A percentile compares a stretch with the other conserved stretches of the same genome.
These are phyloP conservation scores for Sinonovacula constricta DNA, from an alignment of 1,140 invertebrate genomes.

Conservation along the genomic window DNA sequence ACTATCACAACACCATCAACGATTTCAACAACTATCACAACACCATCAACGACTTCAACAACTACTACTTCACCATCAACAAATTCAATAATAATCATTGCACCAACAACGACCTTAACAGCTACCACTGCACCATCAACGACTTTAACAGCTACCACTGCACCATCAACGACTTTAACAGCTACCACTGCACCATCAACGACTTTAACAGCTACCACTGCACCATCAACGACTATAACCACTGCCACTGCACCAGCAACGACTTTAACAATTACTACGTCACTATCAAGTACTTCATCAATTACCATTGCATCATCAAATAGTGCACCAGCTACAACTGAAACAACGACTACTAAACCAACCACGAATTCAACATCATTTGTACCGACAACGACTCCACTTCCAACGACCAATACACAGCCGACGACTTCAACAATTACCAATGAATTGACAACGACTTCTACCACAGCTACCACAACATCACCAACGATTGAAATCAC, in stretches of 20 bases:
- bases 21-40: background rate
- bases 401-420: background rate
- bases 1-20: background rate
- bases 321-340: no score
- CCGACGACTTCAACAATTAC: background rate
- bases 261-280: background rate
- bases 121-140: background rate
- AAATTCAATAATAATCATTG: background rate
- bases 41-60: background rate
- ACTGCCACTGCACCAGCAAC: background rate
- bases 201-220: no score
- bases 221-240: background rate
- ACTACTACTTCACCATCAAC: background rate
- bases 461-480: conserved; percentile 1
- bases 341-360: no score
- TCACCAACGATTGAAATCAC: background rate
- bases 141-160: background rate
- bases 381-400: no score
- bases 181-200: background rate
- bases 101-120: background rate
- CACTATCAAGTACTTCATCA: background rate
- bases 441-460: no score
- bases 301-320: background rate
- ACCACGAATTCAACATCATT: no score
- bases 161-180: background rate